Evolutionary conservation across 2,888 invertebrate species (phyloP), one percentile per base, ranked within the genome.

Genomic region (Isoperla grammatica): DNA sequence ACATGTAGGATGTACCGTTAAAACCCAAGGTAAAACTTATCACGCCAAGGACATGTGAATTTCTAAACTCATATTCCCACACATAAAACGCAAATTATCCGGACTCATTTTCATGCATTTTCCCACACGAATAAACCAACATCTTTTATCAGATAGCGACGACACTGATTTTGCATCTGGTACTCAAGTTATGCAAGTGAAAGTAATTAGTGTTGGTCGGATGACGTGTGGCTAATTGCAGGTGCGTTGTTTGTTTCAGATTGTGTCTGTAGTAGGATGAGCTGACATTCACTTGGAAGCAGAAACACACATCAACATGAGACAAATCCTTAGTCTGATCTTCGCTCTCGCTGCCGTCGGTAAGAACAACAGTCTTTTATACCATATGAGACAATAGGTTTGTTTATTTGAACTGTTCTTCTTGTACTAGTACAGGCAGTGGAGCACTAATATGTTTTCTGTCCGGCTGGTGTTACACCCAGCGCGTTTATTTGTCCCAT

Each of bases 261-360:
- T 45, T 19, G 45, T 45, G 45, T 19, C 19, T 11, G 45, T 19
- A 40, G 5, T n/a, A 45, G 45, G 45, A 45, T 45, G 45, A 45
- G 45, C 19, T 45, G 45, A 45, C 17, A 12, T 40, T 17, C 19
- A 13, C 6, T 4, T 29, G 5, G 29, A 6, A 29, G 29, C 4
- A 29, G 29, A 29, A 29, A 29, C n/a, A 19, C 15, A 13, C 45
- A 45, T 15, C 45, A 45, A 13, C 17, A 45, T 45, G 45, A 45
- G 45, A 45, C 45, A 45, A 45, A 11, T 45, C 9, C 17, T 15
- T 8, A 15, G 17, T 19, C 19, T 45, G 19, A 17, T 17, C 19
- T n/a, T 45, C 45, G 6, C 15, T 17, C 11, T 8, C 11, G 19
- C 17, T 6, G 17, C 15, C 4, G 19, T 17, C 45, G 45, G 45